phyloP scores from a whole-genome alignment of 2,888 invertebrate species.

The Ophion obscuratus region DNA sequence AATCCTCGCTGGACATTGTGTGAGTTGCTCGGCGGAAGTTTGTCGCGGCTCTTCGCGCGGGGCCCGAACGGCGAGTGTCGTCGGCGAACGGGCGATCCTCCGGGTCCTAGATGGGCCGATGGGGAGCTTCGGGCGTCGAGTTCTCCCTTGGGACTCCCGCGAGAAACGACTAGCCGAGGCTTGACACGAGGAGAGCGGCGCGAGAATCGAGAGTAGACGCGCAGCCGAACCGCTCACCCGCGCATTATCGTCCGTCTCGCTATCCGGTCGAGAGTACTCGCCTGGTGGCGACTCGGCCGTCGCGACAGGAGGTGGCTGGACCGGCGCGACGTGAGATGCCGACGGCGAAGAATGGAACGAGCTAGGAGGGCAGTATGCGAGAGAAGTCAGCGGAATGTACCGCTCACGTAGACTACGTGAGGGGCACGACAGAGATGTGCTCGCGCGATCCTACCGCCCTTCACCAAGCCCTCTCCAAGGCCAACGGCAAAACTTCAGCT shows the following conservation, averaged over 20 bases:
- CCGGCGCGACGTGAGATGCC: conserved; percentile 77
- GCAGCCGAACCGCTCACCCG: neutral
- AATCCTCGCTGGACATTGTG: neutral
- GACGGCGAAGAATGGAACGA: conserved; percentile 79
- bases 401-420: conserved; percentile 83
- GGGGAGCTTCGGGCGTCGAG: conserved; percentile 6
- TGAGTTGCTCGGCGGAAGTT: neutral
- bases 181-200: neutral
- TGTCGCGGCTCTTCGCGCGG: neutral
- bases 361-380: conserved; percentile 82
- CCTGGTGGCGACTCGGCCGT: neutral
- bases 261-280: neutral
- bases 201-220: neutral
- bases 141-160: neutral
- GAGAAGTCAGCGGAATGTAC: conserved; percentile 84
- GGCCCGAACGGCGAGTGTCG: neutral
- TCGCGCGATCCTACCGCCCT: conserved; percentile 82
- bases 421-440: conserved; percentile 83
- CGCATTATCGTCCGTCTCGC: neutral
- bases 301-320: neutral
- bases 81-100: neutral
- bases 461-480: conserved; percentile 81
- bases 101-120: conserved; percentile 11
- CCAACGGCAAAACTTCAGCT: conserved; percentile 82
- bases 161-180: conserved; percentile 1